phyloP scores from a whole-genome alignment of 2,888 invertebrate genomes.

The Nomada fabriciana region DNA sequence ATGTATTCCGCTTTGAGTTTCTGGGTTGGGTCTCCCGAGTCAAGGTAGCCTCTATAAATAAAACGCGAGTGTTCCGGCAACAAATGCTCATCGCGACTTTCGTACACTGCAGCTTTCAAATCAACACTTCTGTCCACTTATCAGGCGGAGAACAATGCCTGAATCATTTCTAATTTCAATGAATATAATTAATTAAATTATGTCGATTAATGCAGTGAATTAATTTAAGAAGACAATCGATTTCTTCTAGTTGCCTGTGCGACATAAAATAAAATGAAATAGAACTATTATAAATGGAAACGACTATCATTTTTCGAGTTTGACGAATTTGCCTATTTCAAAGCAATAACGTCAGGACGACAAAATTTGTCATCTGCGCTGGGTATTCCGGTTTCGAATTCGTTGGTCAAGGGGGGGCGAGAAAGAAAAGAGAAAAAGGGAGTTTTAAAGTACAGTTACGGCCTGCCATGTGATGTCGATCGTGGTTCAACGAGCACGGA shows the following conservation, averaged over 20 bases:
- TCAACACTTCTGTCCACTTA: neutral
- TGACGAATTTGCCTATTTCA: no score
- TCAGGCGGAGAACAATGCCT: neutral
- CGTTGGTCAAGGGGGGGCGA: conserved; percentile 32
- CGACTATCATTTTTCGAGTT: no score
- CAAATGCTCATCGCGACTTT: conserved; percentile 43
- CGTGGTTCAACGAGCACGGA: conserved; percentile 77
- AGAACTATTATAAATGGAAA: no score
- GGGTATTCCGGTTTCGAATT: conserved; percentile 50
- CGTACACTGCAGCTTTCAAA: conserved; percentile 8
- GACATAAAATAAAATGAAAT: no score
- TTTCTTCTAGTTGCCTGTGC: no score
- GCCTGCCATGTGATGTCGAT: conserved; percentile 75
- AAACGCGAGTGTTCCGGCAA: conserved; percentile 57
- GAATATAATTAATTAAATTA: neutral
- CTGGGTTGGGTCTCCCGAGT: conserved; percentile 45
- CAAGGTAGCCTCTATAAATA: conserved; percentile 64
- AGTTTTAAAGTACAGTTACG: conserved; percentile 71
- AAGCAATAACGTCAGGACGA: neutral
- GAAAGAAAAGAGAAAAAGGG: conserved; percentile 45
- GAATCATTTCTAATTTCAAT: no score
- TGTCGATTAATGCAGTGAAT: neutral
- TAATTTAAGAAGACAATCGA: no score
- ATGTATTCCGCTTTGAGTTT: conserved; percentile 30
- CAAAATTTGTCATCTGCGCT: conserved; percentile 29